phyloP scores from a whole-genome alignment of 2,113 vertebrate genomes.

The Pionites leucogaster region DNA sequence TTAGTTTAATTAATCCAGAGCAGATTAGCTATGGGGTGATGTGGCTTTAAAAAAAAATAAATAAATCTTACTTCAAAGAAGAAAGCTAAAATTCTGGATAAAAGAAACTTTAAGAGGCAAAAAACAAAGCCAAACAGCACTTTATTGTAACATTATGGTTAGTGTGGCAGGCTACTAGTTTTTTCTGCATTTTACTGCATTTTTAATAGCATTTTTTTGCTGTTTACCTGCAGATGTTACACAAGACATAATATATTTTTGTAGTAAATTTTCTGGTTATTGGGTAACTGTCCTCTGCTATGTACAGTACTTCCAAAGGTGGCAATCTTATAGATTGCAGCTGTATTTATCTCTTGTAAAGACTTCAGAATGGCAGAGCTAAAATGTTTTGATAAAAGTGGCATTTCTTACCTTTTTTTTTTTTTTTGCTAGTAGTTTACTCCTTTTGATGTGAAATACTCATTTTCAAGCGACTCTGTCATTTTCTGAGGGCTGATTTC shows the following conservation, averaged over 20 bases:
- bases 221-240: slow-evolving; percentile 37
- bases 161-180: neutral
- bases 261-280: slow-evolving; percentile 61
- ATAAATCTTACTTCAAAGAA: neutral
- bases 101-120: neutral
- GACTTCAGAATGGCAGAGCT: slow-evolving; percentile 58
- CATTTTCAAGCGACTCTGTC: slow-evolving; percentile 16
- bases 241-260: slow-evolving; percentile 62
- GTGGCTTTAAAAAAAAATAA: neutral
- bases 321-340: slow-evolving; percentile 62
- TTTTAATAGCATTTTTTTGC: slow-evolving; percentile 39
- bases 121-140: slow-evolving; percentile 44
- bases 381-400: slow-evolving; percentile 61
- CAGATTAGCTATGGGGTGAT: neutral
- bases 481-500: slow-evolving; percentile 10
- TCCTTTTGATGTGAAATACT: slow-evolving; percentile 37
- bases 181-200: slow-evolving; percentile 37
- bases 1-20: neutral
- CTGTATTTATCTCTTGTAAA: slow-evolving; percentile 67
- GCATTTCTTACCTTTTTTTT: slow-evolving; percentile 46
- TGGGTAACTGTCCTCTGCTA: slow-evolving; percentile 51
- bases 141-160: slow-evolving; percentile 43
- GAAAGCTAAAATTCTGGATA: neutral
- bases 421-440: slow-evolving; percentile 21
- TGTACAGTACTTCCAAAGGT: slow-evolving; percentile 54